Conservation (phyloP, 2,888 invertebrate species). For the Hyppa rectilinea region DNA sequence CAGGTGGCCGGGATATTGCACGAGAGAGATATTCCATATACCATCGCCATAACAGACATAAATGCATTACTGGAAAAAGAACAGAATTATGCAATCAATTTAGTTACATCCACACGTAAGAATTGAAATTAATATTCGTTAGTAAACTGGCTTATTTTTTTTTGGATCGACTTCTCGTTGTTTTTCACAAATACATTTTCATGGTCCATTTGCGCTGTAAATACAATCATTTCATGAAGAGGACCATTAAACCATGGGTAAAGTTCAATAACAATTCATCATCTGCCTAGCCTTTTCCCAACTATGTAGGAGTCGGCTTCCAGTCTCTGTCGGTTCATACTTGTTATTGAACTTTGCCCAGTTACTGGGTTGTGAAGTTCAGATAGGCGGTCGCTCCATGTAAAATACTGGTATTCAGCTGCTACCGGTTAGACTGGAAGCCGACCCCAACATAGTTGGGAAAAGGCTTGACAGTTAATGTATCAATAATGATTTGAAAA, state of each 20-base stretch:
- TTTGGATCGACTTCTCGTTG: neutral
- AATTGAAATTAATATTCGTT: conserved; percentile 4
- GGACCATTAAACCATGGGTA: neutral
- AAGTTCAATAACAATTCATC: neutral
- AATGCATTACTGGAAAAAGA: conserved; percentile 72
- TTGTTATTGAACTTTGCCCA: no score
- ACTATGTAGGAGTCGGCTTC: no score
- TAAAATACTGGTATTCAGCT: no score
- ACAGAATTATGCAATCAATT: conserved; percentile 61
- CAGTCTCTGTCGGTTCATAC: no score
- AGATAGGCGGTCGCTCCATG: no score
- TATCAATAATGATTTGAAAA: no score
- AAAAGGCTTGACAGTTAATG: no score
- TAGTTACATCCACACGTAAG: conserved; percentile 65
- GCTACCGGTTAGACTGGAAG: no score
- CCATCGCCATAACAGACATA: conserved; percentile 80
- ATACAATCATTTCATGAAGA: no score
- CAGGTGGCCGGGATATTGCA: conserved; percentile 83
- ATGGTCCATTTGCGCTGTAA: neutral
- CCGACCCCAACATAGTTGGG: no score
- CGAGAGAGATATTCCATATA: conserved; percentile 82
- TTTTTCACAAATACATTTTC: neutral
- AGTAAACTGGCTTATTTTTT: neutral
- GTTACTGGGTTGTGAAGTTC: no score
- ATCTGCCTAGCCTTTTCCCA: no score